A percentile compares a stretch with the other conserved stretches of the same genome.
phyloP scores from a whole-genome alignment of 1,140 invertebrate genomes.

The Ips typographus region DNA sequence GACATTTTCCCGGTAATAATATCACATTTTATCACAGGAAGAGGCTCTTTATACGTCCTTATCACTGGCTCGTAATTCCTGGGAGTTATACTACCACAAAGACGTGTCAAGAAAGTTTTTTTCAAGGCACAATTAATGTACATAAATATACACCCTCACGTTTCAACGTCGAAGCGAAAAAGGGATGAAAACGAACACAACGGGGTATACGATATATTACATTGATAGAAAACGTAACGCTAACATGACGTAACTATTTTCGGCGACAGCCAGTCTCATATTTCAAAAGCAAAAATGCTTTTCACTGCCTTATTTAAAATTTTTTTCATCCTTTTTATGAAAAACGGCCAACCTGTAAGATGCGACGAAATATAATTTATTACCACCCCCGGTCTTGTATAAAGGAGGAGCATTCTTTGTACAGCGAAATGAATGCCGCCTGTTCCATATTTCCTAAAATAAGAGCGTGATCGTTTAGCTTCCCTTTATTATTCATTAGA shows the following conservation, averaged over 20 bases:
- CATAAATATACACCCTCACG: neutral
- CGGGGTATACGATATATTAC: too few relatives aligned
- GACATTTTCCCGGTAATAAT: constrained; percentile 21
- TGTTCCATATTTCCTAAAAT: constrained; percentile 12
- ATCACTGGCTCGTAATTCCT: constrained; percentile 21
- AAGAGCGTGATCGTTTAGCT: constrained; percentile 7
- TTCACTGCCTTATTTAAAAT: constrained; percentile 7
- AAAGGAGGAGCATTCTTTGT: constrained; percentile 11
- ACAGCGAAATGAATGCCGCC: constrained; percentile 9
- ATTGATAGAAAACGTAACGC: neutral
- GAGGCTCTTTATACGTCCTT: constrained; percentile 19
- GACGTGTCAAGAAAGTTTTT: neutral
- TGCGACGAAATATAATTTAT: constrained; percentile 16
- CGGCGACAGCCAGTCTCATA: constrained; percentile 3
- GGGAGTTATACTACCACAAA: constrained; percentile 6
- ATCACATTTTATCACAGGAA: constrained; percentile 26
- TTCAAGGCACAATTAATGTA: neutral
- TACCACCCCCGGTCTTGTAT: constrained; percentile 6
- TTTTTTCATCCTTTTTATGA: constrained; percentile 15
- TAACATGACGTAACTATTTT: constrained; percentile 4
- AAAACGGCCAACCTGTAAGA: constrained; percentile 13
- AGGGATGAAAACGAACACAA: too few relatives aligned
- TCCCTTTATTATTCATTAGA: constrained; percentile 16
- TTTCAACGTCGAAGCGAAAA: too few relatives aligned
- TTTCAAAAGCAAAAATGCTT: constrained; percentile 1